phyloP scores from a whole-genome alignment of 2,113 vertebrate genomes.

The Ranitomeya imitator region DNA sequence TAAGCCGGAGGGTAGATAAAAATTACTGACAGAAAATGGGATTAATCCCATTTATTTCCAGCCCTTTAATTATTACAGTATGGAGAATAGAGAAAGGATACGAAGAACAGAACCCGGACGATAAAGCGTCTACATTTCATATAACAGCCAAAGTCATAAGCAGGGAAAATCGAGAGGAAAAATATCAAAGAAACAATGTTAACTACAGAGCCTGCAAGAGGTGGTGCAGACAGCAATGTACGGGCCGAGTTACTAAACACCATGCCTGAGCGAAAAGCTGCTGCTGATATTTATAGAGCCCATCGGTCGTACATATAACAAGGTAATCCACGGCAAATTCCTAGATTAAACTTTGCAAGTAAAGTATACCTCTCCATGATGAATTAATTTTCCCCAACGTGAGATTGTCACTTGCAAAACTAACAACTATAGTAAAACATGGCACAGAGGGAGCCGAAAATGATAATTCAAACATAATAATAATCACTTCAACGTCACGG shows the following conservation, averaged over 20 bases:
- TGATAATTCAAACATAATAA: too few relatives aligned
- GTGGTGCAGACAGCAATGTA: background rate
- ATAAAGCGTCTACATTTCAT: background rate
- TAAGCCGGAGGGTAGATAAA: constrained; percentile 22
- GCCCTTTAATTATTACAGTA: constrained; percentile 23
- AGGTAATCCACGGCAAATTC: background rate
- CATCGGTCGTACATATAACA: background rate
- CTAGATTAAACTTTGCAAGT: background rate
- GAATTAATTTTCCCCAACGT: background rate
- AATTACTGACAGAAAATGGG: constrained; percentile 17
- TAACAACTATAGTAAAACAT: background rate
- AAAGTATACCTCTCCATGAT: background rate
- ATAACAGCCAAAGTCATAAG: constrained; percentile 14
- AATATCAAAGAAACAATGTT: background rate
- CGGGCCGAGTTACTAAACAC: background rate
- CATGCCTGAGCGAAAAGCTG: background rate
- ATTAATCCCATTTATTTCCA: constrained; percentile 34
- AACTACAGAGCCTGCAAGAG: background rate
- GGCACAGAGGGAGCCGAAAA: background rate
- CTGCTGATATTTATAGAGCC: background rate
- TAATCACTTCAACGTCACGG: too few relatives aligned
- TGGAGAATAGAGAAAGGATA: constrained; percentile 18
- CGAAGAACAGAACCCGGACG: constrained; percentile 8
- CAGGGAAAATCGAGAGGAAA: background rate
- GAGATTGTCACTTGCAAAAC: background rate